phyloP scores from a whole-genome alignment of 1,140 invertebrate species.

The Hycleus phaleratus region DNA sequence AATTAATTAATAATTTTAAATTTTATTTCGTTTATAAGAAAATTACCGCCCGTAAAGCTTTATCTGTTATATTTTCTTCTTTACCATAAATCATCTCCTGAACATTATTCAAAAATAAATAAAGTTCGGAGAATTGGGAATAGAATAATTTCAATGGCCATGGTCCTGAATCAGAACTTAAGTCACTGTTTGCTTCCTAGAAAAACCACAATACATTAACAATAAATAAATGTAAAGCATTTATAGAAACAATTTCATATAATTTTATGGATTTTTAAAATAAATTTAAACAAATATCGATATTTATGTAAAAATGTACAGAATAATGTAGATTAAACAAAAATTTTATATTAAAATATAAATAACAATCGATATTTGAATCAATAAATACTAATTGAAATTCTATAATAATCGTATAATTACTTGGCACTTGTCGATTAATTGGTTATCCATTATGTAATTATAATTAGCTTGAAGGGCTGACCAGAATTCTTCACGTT shows the following conservation, averaged over 20 bases:
- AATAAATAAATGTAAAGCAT: too few species aligned
- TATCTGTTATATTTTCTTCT: conserved; percentile 61
- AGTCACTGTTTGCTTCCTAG: conserved; percentile 71
- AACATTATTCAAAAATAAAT: conserved; percentile 70
- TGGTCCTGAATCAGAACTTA: conserved; percentile 55
- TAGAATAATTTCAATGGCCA: conserved; percentile 73
- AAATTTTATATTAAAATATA: not conserved
- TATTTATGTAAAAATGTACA: too few species aligned
- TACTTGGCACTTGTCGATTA: conserved; percentile 80
- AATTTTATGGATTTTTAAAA: too few species aligned
- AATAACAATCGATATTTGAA: not conserved
- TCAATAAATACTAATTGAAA: too few species aligned
- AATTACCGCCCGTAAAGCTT: conserved; percentile 58
- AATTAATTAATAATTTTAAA: conserved; percentile 2
- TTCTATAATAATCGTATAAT: conserved; percentile 12
- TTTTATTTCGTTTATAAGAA: conserved; percentile 16
- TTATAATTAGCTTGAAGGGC: conserved; percentile 81
- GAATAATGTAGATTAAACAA: too few species aligned
- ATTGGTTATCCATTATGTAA: conserved; percentile 89
- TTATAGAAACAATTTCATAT: too few species aligned
- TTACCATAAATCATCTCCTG: conserved; percentile 68
- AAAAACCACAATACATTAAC: conserved; percentile 24
- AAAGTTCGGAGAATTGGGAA: conserved; percentile 70
- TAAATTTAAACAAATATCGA: too few species aligned
- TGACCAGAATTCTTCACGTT: conserved; percentile 81